phyloP scores from a whole-genome alignment of 2,113 vertebrate genomes.

The Coptodon rendalli region DNA sequence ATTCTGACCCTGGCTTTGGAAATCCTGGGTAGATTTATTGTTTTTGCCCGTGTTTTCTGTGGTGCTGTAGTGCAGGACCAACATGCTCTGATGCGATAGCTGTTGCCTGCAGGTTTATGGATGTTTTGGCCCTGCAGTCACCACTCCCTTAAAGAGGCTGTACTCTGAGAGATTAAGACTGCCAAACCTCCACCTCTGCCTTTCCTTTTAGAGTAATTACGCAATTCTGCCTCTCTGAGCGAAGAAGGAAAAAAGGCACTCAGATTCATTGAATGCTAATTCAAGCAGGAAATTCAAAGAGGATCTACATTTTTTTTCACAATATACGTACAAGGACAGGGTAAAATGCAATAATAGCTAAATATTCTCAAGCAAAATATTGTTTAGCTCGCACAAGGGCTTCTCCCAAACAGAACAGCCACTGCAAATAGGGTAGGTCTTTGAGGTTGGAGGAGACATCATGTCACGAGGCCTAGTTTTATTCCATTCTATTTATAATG shows the following conservation, averaged over 20 bases:
- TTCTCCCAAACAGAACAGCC: not conserved
- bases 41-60: slow-evolving; percentile 17
- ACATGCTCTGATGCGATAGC: slow-evolving; percentile 29
- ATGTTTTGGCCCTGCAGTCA: slow-evolving; percentile 47
- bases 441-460: slow-evolving; percentile 52
- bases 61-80: slow-evolving; percentile 23
- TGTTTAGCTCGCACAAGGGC: not conserved
- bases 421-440: slow-evolving; percentile 18
- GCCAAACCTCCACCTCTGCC: slow-evolving; percentile 59
- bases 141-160: slow-evolving; percentile 54
- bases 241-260: slow-evolving; percentile 35
- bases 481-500: slow-evolving; percentile 62
- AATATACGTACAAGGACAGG: slow-evolving; percentile 26
- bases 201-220: slow-evolving; percentile 69
- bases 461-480: slow-evolving; percentile 51
- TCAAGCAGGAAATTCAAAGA: slow-evolving; percentile 49
- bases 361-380: slow-evolving; percentile 15
- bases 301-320: slow-evolving; percentile 39
- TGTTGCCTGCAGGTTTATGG: slow-evolving; percentile 50
- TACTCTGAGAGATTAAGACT: slow-evolving; percentile 68
- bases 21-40: slow-evolving; percentile 5
- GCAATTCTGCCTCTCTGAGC: slow-evolving; percentile 47
- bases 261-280: slow-evolving; percentile 62
- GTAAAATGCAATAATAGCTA: slow-evolving; percentile 27
- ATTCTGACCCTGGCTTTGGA: not conserved